Evolutionary conservation across 2,113 vertebrate species (phyloP).

Genomic region (Pipa parva): DNA sequence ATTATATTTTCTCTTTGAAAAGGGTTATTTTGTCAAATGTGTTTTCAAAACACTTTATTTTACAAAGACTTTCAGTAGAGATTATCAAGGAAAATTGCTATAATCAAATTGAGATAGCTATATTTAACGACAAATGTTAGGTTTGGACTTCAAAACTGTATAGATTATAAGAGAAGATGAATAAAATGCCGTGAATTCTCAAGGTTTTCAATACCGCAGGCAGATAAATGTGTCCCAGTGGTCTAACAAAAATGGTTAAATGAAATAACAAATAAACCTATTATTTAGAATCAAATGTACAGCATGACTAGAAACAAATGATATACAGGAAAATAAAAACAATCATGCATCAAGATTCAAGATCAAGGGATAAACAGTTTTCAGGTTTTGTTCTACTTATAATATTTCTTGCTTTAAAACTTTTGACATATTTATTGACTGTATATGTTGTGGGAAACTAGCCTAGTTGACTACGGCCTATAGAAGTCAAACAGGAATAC

Average conservation of each 20-base stretch:
- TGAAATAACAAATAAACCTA: neutral
- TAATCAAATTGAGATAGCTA: slow-evolving; percentile 33
- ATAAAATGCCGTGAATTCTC: neutral
- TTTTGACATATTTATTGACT: no score
- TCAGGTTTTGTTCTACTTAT: no score
- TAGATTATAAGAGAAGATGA: slow-evolving; percentile 26
- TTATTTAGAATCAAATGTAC: slow-evolving; percentile 1
- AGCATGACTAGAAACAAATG: no score
- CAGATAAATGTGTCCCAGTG: neutral
- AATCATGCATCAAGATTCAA: no score
- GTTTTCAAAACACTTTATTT: slow-evolving; percentile 34
- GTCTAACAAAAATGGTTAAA: neutral
- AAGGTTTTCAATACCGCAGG: neutral
- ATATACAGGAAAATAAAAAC: no score
- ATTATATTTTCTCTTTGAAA: slow-evolving; percentile 8
- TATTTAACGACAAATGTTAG: slow-evolving; percentile 27
- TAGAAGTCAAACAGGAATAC: no score
- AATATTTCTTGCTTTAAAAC: no score
- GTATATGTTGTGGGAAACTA: no score
- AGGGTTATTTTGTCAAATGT: slow-evolving; percentile 25
- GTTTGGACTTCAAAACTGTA: slow-evolving; percentile 21
- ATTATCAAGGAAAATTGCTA: slow-evolving; percentile 36
- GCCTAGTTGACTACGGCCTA: no score
- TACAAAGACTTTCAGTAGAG: slow-evolving; percentile 29
- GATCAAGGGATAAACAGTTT: no score